Conservation (phyloP, 2,888 invertebrate species). For the Orthosia incerta region DNA sequence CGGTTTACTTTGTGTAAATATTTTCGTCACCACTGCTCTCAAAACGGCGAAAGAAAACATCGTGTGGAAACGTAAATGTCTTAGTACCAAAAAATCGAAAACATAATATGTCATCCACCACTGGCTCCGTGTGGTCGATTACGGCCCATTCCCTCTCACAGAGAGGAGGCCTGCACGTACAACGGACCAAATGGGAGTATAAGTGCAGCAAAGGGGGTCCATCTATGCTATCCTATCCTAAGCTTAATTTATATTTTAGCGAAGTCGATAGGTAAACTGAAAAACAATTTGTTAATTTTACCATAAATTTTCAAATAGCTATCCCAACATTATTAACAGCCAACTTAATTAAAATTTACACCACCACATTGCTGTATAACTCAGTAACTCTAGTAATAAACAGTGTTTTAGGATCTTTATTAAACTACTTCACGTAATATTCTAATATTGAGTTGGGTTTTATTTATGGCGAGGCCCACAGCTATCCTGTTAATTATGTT, state of each 20-base stretch:
- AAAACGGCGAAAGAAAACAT: too few species aligned
- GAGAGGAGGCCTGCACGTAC: too few species aligned
- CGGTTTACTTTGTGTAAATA: too few species aligned
- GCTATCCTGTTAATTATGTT: constrained; percentile 60
- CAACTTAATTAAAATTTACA: constrained; percentile 45
- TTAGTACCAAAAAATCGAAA: too few species aligned
- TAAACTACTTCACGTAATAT: constrained; percentile 54
- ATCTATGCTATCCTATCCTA: too few species aligned
- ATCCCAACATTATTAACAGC: constrained; percentile 7
- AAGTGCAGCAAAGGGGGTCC: too few species aligned
- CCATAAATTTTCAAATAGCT: neutral
- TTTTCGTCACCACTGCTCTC: too few species aligned
- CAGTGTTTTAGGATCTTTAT: constrained; percentile 34
- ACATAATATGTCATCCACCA: too few species aligned
- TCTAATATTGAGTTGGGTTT: constrained; percentile 59
- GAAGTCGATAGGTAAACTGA: neutral
- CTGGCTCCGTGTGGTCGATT: too few species aligned
- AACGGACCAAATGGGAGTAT: too few species aligned
- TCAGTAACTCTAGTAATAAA: constrained; percentile 38
- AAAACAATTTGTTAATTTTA: neutral
- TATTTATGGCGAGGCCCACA: constrained; percentile 55
- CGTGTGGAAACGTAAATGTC: too few species aligned
- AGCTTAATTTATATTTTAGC: neutral
- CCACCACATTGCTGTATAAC: constrained; percentile 1
- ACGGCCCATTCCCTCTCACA: too few species aligned